These are phyloP conservation scores for Lycocerus yunnanus DNA, from an alignment of 2,888 invertebrate species.

Conservation along the genomic window DNA sequence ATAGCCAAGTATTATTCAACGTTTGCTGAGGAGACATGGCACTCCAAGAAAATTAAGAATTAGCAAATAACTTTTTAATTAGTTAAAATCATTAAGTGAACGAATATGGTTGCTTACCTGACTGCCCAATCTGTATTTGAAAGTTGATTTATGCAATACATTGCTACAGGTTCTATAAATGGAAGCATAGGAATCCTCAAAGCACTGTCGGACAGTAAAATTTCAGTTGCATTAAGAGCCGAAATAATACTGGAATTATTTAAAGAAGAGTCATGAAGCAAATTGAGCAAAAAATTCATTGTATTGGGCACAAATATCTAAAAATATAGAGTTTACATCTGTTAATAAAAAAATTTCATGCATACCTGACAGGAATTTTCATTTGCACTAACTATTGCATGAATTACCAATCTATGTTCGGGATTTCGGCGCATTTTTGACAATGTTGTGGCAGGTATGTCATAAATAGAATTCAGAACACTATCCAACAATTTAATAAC, in stretches of 20 bases:
- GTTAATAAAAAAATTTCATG: background rate
- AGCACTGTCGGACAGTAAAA: conserved; percentile 8
- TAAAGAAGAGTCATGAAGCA: background rate
- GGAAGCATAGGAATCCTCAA: conserved; percentile 1
- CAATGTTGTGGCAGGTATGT: background rate
- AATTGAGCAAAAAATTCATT: conserved; percentile 10
- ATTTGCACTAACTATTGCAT: conserved; percentile 15
- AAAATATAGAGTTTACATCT: background rate
- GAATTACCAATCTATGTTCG: conserved; percentile 18
- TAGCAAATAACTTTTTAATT: no score
- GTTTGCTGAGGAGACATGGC: no score
- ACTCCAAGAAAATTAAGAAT: no score
- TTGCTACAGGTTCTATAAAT: background rate
- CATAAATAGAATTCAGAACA: conserved; percentile 15
- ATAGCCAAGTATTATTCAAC: no score
- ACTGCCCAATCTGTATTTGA: conserved; percentile 15
- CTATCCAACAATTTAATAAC: conserved; percentile 10
- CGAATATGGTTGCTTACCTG: conserved; percentile 5
- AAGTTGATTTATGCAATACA: conserved; percentile 11
- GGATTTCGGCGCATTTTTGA: conserved; percentile 22
- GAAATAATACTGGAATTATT: conserved; percentile 5
- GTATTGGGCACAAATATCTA: conserved; percentile 11
- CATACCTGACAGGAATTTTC: background rate
- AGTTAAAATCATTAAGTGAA: no score
- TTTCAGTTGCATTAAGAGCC: conserved; percentile 13